Evolutionary conservation across 2,888 invertebrate species (phyloP).

Genomic region (Frankliniella fusca): DNA sequence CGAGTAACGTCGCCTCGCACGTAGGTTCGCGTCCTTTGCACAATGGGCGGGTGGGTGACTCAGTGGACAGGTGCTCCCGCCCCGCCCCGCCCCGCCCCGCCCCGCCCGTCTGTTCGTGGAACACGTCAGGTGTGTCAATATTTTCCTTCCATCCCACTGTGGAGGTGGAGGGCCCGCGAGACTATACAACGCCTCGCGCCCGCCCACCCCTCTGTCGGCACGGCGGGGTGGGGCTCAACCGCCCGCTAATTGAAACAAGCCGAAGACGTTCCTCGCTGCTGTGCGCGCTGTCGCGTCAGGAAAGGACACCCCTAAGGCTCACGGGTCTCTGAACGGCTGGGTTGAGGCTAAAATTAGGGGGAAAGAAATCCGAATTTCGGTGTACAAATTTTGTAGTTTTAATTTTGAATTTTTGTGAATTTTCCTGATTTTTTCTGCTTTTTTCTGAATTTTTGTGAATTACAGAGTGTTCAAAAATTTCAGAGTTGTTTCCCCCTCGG

Average conservation of each 20-base stretch:
- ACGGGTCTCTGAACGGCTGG: too few relatives aligned
- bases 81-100: background rate
- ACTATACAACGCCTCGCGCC: background rate
- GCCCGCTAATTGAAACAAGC: conserved; percentile 2
- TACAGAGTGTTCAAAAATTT: too few relatives aligned
- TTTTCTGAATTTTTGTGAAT: too few relatives aligned
- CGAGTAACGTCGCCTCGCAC: background rate
- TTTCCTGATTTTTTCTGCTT: too few relatives aligned
- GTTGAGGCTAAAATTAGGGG: too few relatives aligned
- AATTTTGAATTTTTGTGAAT: too few relatives aligned
- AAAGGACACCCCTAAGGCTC: too few relatives aligned
- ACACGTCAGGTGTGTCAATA: conserved; percentile 22
- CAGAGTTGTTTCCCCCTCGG: too few relatives aligned
- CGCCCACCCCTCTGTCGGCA: background rate
- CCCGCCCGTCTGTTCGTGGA: background rate
- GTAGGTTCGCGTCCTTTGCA: background rate
- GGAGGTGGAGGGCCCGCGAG: background rate
- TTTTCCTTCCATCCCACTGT: conserved; percentile 8
- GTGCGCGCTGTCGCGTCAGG: background rate
- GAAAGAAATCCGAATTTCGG: too few relatives aligned
- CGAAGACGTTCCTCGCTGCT: background rate
- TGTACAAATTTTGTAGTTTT: too few relatives aligned
- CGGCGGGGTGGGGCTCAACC: background rate
- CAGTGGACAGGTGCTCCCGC: background rate
- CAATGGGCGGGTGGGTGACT: background rate